Percentiles rank a stretch among this genome's conserved stretches.
Evolutionary conservation across 2,113 vertebrate genomes (phyloP).

Genomic region (Perca fluviatilis): DNA sequence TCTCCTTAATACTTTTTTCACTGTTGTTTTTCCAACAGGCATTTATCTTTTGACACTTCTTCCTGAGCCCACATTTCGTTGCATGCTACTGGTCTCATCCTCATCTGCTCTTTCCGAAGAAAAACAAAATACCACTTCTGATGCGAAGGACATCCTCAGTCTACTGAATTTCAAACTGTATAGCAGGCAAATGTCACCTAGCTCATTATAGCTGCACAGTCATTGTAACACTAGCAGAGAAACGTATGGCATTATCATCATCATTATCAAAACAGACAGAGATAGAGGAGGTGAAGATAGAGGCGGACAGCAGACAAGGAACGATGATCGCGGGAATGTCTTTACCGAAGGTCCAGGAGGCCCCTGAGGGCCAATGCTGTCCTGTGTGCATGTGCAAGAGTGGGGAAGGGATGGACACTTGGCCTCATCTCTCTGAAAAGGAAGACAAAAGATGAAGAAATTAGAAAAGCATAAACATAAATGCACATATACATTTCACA

Average conservation of each 20-base stretch:
- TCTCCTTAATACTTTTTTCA: slow-evolving; percentile 33
- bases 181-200: slow-evolving; percentile 23
- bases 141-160: slow-evolving; percentile 45
- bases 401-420: slow-evolving; percentile 97
- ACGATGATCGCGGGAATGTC: slow-evolving; percentile 35
- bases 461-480: slow-evolving; percentile 11
- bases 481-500: slow-evolving; percentile 20
- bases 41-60: slow-evolving; percentile 77
- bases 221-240: slow-evolving; percentile 44
- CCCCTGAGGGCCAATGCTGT: slow-evolving; percentile 94
- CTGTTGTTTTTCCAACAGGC: slow-evolving; percentile 66
- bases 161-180: slow-evolving; percentile 40
- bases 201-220: slow-evolving; percentile 4
- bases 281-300: slow-evolving; percentile 17
- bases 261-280: slow-evolving; percentile 34
- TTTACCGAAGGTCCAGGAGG: slow-evolving; percentile 95
- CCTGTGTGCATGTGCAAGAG: slow-evolving; percentile 96
- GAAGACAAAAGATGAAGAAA: slow-evolving; percentile 16
- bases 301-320: slow-evolving; percentile 21
- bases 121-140: slow-evolving; percentile 56
- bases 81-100: slow-evolving; percentile 56
- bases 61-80: slow-evolving; percentile 51
- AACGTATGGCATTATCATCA: slow-evolving; percentile 61
- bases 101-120: slow-evolving; percentile 52
- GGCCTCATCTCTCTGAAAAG: slow-evolving; percentile 93